These are phyloP conservation scores for Grammomys surdaster DNA, from an alignment of 2,113 vertebrate species.

Conservation along the genomic window DNA sequence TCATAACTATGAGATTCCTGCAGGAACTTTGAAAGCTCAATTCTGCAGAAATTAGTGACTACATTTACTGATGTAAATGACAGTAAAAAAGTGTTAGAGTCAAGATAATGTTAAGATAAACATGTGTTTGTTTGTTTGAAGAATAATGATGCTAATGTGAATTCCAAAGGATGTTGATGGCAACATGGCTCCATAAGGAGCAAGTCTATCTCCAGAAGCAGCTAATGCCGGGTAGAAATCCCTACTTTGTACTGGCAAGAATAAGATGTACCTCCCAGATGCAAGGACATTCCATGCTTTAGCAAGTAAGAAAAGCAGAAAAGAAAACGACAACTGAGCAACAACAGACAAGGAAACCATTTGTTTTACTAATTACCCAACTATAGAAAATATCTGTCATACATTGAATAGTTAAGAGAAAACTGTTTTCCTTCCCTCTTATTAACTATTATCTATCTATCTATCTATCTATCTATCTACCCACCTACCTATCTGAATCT, in stretches of 20 bases:
- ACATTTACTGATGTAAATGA: conserved; percentile 53
- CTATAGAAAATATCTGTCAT: not conserved
- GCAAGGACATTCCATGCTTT: conserved; percentile 1
- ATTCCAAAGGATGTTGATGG: conserved; percentile 44
- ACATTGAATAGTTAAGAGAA: not conserved
- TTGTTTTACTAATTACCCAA: conserved; percentile 51
- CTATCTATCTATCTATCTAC: not conserved
- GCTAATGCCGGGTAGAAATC: conserved; percentile 54
- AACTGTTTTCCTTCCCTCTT: not conserved
- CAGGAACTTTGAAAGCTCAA: conserved; percentile 24
- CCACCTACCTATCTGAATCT: not conserved
- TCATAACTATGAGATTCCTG: conserved; percentile 22
- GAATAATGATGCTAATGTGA: conserved; percentile 62
- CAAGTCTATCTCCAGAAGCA: conserved; percentile 50
- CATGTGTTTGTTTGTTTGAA: conserved; percentile 24
- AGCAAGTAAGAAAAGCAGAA: conserved; percentile 9
- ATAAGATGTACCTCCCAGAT: conserved; percentile 22
- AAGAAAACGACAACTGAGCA: conserved; percentile 10
- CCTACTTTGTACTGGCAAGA: conserved; percentile 51
- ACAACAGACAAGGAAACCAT: not conserved
- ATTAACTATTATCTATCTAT: not conserved
- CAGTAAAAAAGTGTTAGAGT: conserved; percentile 41
- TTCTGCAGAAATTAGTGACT: conserved; percentile 58
- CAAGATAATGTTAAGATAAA: conserved; percentile 13
- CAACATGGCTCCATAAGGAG: conserved; percentile 49